Percentiles rank a stretch among this genome's conserved stretches.
phyloP scores from a whole-genome alignment of 2,888 invertebrate genomes.

The Yponomeuta plumbellus region DNA sequence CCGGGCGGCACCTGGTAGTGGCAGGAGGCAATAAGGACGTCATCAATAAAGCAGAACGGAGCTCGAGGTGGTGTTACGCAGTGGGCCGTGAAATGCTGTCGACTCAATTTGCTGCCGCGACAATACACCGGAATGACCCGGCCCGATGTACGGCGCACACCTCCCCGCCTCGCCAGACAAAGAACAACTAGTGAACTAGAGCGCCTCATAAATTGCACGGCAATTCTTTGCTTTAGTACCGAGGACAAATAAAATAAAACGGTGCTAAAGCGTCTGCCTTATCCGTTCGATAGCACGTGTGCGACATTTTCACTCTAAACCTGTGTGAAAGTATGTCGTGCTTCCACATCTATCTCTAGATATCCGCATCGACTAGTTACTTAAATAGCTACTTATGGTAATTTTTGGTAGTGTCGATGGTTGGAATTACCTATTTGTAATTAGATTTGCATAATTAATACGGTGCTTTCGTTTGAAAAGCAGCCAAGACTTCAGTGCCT shows the following conservation, averaged over 20 bases:
- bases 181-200: conserved; percentile 11
- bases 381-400: too few relatives aligned
- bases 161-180: conserved; percentile 8
- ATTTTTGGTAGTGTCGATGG: too few relatives aligned
- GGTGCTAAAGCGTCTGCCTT: conserved; percentile 4
- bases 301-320: conserved; percentile 2
- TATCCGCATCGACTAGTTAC: background rate
- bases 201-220: conserved; percentile 43
- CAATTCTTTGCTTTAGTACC: conserved; percentile 36
- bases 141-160: conserved; percentile 19
- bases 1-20: background rate
- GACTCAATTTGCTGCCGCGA: conserved; percentile 60
- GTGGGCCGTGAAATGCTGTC: conserved; percentile 61
- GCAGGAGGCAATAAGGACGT: conserved; percentile 23
- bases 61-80: conserved; percentile 35
- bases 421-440: too few relatives aligned
- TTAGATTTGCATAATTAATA: too few relatives aligned
- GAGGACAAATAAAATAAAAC: conserved; percentile 38
- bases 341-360: background rate
- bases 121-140: conserved; percentile 46
- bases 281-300: background rate
- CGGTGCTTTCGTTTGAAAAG: background rate
- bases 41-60: conserved; percentile 43
- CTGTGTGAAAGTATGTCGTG: conserved; percentile 9
- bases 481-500: background rate